These are phyloP conservation scores for Agriopis aurantiaria DNA, from an alignment of 2,888 invertebrate genomes.

Conservation along the genomic window DNA sequence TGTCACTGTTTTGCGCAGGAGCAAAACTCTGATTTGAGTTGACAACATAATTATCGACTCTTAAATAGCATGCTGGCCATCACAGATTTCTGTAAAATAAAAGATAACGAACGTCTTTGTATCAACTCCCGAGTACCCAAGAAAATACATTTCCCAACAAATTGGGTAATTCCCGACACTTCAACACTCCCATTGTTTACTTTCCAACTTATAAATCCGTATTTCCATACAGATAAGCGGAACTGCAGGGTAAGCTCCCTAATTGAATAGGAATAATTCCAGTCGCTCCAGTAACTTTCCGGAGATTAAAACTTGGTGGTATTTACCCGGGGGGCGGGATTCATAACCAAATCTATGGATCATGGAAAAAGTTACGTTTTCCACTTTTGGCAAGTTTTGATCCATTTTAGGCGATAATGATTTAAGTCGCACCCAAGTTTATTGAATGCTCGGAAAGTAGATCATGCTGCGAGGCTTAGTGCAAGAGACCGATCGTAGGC, in stretches of 20 bases:
- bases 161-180: slow-evolving; percentile 19
- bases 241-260: slow-evolving; percentile 53
- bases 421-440: not conserved
- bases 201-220: slow-evolving; percentile 32
- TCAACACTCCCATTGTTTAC: slow-evolving; percentile 29
- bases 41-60: too few relatives aligned
- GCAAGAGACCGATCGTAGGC: too few relatives aligned
- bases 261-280: slow-evolving; percentile 61
- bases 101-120: not conserved
- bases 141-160: slow-evolving; percentile 11
- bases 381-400: slow-evolving; percentile 18
- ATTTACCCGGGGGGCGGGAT: slow-evolving; percentile 31
- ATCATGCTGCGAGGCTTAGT: not conserved
- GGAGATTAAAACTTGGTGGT: slow-evolving; percentile 49
- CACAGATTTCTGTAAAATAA: not conserved
- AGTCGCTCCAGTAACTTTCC: slow-evolving; percentile 51
- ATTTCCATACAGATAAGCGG: slow-evolving; percentile 42
- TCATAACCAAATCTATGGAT: slow-evolving; percentile 34
- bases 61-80: not conserved
- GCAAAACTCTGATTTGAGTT: too few relatives aligned
- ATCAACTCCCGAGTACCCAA: not conserved
- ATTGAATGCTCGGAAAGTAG: not conserved
- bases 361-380: slow-evolving; percentile 29
- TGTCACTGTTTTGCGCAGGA: too few relatives aligned
- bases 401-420: slow-evolving; percentile 21